A percentile compares a stretch with the other conserved stretches of the same genome.
Conservation (phyloP, 1,140 invertebrate genomes). For the Neodiprion fabricii region DNA sequence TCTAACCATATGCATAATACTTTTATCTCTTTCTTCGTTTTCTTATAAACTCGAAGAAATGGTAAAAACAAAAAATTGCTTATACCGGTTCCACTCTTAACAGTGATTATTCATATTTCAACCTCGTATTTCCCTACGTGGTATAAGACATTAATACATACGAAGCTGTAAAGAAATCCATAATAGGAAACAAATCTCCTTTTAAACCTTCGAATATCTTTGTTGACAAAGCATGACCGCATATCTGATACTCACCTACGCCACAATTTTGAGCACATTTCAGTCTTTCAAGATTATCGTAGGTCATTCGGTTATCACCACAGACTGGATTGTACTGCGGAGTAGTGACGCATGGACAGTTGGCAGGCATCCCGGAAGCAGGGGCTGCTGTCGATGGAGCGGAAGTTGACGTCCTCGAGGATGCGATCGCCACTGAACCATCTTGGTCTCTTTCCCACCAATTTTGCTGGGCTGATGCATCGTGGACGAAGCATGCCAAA, state of each 20-base stretch:
- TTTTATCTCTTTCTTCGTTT: too few relatives aligned
- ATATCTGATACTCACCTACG: slow-evolving; percentile 19
- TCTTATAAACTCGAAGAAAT: too few relatives aligned
- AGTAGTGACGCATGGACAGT: neutral
- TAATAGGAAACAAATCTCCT: neutral
- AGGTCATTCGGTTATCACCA: slow-evolving; percentile 50
- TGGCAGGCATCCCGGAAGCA: neutral
- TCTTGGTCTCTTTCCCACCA: neutral
- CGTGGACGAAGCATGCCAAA: neutral
- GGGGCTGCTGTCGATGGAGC: neutral
- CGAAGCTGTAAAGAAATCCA: neutral
- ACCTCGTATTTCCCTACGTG: neutral
- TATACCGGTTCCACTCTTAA: neutral
- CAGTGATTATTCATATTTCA: neutral
- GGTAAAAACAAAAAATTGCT: too few relatives aligned
- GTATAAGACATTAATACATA: neutral
- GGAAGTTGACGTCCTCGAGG: neutral
- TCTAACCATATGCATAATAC: too few relatives aligned
- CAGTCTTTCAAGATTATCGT: slow-evolving; percentile 43
- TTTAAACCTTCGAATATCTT: neutral
- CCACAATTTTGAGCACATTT: slow-evolving; percentile 36
- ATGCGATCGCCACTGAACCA: neutral
- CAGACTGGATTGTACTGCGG: slow-evolving; percentile 40
- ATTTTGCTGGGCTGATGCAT: neutral
- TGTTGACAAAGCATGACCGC: neutral